Evolutionary conservation across 2,113 vertebrate species (phyloP).

Genomic region (Notechis scutatus): DNA sequence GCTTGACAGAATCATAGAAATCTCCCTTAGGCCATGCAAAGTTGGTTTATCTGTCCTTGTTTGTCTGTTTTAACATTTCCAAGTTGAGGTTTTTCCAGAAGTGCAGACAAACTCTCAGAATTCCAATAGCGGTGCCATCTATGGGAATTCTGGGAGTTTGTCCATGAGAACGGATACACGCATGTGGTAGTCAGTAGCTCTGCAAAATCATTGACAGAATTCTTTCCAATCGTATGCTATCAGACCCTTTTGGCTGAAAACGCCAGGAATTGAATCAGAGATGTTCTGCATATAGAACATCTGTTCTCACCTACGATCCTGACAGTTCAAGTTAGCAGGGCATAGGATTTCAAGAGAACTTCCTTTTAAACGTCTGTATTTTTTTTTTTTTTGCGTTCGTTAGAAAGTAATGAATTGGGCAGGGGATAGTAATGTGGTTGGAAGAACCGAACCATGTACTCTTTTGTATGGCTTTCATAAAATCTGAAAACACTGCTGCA

Average conservation of each 20-base stretch:
- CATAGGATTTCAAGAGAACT: not conserved
- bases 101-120: not conserved
- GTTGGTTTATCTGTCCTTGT: not conserved
- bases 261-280: not conserved
- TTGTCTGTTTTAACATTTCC: not conserved
- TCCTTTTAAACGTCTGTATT: not conserved
- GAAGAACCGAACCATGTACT: not conserved
- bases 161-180: not conserved
- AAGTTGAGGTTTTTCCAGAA: not conserved
- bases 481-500: too few relatives aligned
- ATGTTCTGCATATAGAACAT: not conserved
- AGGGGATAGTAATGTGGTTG: not conserved
- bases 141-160: not conserved
- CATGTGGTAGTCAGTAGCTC: not conserved
- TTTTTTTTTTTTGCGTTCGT: not conserved
- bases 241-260: not conserved
- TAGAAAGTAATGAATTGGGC: not conserved
- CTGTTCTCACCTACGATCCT: not conserved
- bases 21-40: not conserved
- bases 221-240: not conserved
- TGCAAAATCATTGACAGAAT: not conserved
- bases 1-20: not conserved
- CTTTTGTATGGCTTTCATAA: not conserved
- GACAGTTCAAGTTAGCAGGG: not conserved
- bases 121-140: not conserved